Conservation (phyloP, 2,113 vertebrate genomes). For the Gasterosteus nipponicus region DNA sequence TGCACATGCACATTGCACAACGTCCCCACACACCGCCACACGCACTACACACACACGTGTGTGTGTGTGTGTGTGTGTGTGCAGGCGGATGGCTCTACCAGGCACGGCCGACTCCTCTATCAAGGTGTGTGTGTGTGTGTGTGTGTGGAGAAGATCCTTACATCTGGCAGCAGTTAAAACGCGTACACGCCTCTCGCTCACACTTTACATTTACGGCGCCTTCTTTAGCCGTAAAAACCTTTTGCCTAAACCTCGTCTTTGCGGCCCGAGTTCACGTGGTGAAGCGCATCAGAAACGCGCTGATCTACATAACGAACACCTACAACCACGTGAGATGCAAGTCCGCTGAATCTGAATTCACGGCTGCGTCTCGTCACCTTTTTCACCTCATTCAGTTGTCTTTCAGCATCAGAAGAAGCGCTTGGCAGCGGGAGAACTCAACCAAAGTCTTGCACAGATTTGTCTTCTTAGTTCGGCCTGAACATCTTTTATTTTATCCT, state of each 20-base stretch:
- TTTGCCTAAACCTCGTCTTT: conserved; percentile 12
- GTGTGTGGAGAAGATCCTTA: conserved; percentile 28
- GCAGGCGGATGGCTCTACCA: conserved; percentile 65
- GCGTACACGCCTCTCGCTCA: conserved; percentile 6
- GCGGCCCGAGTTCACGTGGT: conserved; percentile 1
- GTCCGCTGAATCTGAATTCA: neutral
- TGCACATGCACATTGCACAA: conserved; percentile 17
- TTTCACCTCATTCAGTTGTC: conserved; percentile 30
- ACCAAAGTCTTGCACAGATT: neutral
- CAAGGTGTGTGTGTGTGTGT: conserved; percentile 42
- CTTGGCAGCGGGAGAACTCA: neutral
- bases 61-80: neutral
- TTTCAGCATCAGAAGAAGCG: conserved; percentile 8
- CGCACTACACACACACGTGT: conserved; percentile 2
- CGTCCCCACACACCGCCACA: conserved; percentile 4
- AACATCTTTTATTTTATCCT: neutral
- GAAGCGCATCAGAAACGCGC: conserved; percentile 31
- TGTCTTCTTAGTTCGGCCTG: too few relatives aligned
- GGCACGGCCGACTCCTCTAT: conserved; percentile 55
- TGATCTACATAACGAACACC: conserved; percentile 1
- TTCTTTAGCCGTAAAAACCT: conserved; percentile 28
- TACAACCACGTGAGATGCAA: neutral
- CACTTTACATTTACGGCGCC: neutral
- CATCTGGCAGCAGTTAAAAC: conserved; percentile 65
- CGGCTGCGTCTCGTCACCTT: neutral